phyloP scores from a whole-genome alignment of 2,113 vertebrate genomes.

The Sorex fumeus region DNA sequence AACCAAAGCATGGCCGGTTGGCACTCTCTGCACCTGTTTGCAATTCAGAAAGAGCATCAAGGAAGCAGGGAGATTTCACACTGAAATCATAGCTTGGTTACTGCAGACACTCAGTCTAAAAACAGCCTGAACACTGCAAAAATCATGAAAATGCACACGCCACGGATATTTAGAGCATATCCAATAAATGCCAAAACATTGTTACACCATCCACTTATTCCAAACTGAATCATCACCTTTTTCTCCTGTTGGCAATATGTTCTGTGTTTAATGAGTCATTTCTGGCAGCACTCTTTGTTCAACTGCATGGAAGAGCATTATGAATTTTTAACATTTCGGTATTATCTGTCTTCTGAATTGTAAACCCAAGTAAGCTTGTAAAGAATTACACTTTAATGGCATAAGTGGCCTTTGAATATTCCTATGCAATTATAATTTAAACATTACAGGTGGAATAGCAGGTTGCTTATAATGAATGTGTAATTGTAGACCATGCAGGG shows the following conservation, averaged over 20 bases:
- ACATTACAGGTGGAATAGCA: background rate
- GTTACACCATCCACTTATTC: conserved; percentile 3
- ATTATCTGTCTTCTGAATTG: conserved; percentile 12
- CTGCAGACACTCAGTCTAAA: background rate
- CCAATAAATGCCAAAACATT: conserved; percentile 51
- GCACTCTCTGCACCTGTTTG: conserved; percentile 62
- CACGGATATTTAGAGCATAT: background rate
- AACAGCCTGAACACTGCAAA: background rate
- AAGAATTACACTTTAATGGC: conserved; percentile 37
- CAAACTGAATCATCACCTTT: conserved; percentile 56
- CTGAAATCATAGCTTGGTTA: conserved; percentile 46
- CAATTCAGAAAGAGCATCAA: conserved; percentile 40
- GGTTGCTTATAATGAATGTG: background rate
- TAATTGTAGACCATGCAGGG: background rate
- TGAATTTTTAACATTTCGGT: conserved; percentile 37
- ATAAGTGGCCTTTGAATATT: background rate
- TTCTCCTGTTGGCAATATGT: conserved; percentile 30
- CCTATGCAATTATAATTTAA: conserved; percentile 51
- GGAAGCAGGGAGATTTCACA: background rate
- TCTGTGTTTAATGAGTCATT: conserved; percentile 49
- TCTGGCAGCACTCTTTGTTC: background rate
- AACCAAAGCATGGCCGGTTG: background rate
- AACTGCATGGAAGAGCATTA: background rate
- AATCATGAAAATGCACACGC: conserved; percentile 6
- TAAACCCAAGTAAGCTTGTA: background rate